Evolutionary conservation across 2,888 invertebrate species (phyloP), one percentile per base, ranked within the genome.

Genomic region (Ophion costatus): DNA sequence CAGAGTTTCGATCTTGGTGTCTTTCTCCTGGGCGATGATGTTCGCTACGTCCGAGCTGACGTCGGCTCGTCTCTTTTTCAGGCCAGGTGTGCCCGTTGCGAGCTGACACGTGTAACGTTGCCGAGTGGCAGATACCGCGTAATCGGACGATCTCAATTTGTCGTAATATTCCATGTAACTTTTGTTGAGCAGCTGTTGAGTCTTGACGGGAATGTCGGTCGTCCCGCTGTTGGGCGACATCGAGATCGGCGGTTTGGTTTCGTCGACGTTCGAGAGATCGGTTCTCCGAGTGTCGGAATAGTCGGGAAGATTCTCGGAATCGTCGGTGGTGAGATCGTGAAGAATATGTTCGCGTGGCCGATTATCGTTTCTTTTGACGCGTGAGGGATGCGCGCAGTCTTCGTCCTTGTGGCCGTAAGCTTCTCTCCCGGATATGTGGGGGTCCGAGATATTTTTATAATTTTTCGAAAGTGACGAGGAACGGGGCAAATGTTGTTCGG

Each of bases 121-220:
- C 11, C 89, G 86, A 0, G 80, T n/a, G 76, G 57, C 83, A 9
- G 57, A 71, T 4, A 83, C 17, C n/a, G 57, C n/a, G 42, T 86
- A 80, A 71, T 88, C 88, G 9, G 85, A 80, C 2, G 82, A 61
- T 33, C 83, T 89, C 29, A 91, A 86, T 86, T 89, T 91, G 17
- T 90, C 90, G 42, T 92, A 92, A 87, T 91, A 92, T 7, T 92
- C 89, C 89, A 90, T 91, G 79, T 93, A 92, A 87, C 89, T 92
- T 78, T 91, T 90, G 70, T 88, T 92, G 56, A 92, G 82, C 17
- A 92, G 82, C 75, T 88, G 84, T 83, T 90, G 92, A 0, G 92
- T 92, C 75, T 91, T 90, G 9, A 89, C 81, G 0, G 92, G 88
- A 45, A 92, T 88, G 24, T 77, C 74, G 20, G 86, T 88, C 0